These are phyloP conservation scores for Lithosia quadra DNA, from an alignment of 2,888 invertebrate genomes.

Conservation along the genomic window DNA sequence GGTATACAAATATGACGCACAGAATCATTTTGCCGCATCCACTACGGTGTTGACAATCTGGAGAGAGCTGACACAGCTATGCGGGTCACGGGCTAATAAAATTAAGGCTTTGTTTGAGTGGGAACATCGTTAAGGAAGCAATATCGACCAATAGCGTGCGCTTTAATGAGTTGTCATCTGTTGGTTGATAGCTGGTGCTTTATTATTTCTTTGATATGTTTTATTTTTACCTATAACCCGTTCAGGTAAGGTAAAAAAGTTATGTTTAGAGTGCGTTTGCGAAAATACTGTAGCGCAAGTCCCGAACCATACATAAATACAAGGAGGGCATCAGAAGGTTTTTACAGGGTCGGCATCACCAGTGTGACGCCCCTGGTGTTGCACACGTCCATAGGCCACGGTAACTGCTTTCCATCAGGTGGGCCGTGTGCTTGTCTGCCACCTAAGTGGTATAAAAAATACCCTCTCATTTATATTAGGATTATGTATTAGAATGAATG, in stretches of 20 bases:
- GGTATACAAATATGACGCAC: neutral
- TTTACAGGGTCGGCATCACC: too few species aligned
- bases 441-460: too few species aligned
- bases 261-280: neutral
- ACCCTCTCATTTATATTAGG: too few species aligned
- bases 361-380: too few species aligned
- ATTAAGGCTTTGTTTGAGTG: slow-evolving; percentile 72
- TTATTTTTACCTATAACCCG: neutral
- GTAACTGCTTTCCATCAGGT: too few species aligned
- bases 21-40: slow-evolving; percentile 22
- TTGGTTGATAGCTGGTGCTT: slow-evolving; percentile 19
- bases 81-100: slow-evolving; percentile 68
- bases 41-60: slow-evolving; percentile 48
- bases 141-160: slow-evolving; percentile 59
- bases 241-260: neutral
- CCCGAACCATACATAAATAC: too few species aligned
- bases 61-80: slow-evolving; percentile 51
- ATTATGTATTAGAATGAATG: too few species aligned
- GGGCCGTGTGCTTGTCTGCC: too few species aligned
- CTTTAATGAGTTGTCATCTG: slow-evolving; percentile 50
- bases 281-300: neutral
- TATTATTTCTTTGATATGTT: neutral
- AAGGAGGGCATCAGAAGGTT: too few species aligned
- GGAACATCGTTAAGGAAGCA: slow-evolving; percentile 70
- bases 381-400: too few species aligned